Evolutionary conservation across 2,797 vertebrate genomes (phyloP).

Genomic region (Phoxinus dragarum): DNA sequence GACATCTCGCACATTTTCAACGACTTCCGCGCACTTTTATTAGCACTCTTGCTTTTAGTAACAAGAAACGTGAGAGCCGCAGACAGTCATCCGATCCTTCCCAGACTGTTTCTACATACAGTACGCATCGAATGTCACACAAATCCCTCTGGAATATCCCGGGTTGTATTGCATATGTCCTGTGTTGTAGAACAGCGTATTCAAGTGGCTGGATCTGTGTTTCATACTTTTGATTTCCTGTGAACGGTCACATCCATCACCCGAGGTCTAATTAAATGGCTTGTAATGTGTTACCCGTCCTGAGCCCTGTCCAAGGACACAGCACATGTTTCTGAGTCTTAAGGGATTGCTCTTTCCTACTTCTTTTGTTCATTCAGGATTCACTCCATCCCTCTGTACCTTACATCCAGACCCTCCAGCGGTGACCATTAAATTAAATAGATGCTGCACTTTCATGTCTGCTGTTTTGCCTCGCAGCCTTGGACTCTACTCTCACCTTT

Average conservation of each 20-base stretch:
- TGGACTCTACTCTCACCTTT: constrained; percentile 49
- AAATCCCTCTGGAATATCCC: not conserved
- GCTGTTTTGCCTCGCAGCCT: constrained; percentile 44
- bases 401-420: constrained; percentile 35
- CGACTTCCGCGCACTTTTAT: constrained; percentile 6
- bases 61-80: not conserved
- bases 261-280: constrained; percentile 33
- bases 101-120: not conserved
- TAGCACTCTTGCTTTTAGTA: not conserved
- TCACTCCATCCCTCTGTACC: constrained; percentile 31
- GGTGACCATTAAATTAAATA: constrained; percentile 50
- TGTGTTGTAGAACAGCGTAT: constrained; percentile 25
- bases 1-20: constrained; percentile 42
- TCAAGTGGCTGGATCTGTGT: constrained; percentile 28
- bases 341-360: constrained; percentile 38
- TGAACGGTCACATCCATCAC: constrained; percentile 33
- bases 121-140: not conserved
- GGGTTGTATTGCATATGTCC: constrained; percentile 13
- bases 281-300: constrained; percentile 36
- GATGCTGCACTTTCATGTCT: constrained; percentile 46
- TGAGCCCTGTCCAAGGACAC: constrained; percentile 42
- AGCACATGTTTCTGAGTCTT: constrained; percentile 7
- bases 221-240: constrained; percentile 30
- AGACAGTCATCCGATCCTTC: not conserved
- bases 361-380: constrained; percentile 43